Base-by-base conservation (phyloP, 2,888 invertebrate species). In the Sarcophaga variegata region DNA sequence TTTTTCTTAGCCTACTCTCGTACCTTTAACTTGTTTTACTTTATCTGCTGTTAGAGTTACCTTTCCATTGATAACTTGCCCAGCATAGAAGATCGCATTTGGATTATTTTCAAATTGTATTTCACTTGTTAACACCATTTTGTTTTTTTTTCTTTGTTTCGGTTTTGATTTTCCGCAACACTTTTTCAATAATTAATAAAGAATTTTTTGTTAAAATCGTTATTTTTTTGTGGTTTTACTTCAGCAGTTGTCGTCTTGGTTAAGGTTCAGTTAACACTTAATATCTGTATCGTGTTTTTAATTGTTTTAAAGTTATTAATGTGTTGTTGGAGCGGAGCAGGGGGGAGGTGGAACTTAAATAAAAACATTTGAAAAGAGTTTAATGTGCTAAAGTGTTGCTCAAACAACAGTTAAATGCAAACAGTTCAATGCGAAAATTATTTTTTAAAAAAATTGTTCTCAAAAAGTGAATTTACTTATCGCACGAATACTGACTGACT, bases 101-200 rank as follows among this genome's bases (percentile, higher is more conserved):
- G 91, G 88, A 90, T 92, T 93, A 37, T 92, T 90, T 47, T 90
- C 90, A 70, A 93, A 93, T 8, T 89, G 82, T 64, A 93, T 91
- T 83, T 92, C 90, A 81, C 92, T 92, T 47, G 72, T 88, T 4
- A 92, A 89, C 69, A 90, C 90, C 90, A 91, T 92, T 82, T 59
- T 88, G 22, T 22, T 22, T 22, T 60, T 14, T 60, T 62, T n/a
- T 20, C 1, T 20, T 22, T 22, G 22, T 60, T 8, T 37, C 8
- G 37, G 0, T 37, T 37, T 37, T 8, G 37, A 8, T 37, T 37
- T 37, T 37, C 37, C 10, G 10, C 37, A 37, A 37, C 37, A 37
- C 37, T 37, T 37, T 37, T 37, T 10, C 8, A 37, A 22, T 37
- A 37, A n/a, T 11, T 22, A 37, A 25, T 11, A 37, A 37, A 8